Evolutionary conservation across 1,140 invertebrate genomes (phyloP).

Genomic region (Plodia interpunctella): DNA sequence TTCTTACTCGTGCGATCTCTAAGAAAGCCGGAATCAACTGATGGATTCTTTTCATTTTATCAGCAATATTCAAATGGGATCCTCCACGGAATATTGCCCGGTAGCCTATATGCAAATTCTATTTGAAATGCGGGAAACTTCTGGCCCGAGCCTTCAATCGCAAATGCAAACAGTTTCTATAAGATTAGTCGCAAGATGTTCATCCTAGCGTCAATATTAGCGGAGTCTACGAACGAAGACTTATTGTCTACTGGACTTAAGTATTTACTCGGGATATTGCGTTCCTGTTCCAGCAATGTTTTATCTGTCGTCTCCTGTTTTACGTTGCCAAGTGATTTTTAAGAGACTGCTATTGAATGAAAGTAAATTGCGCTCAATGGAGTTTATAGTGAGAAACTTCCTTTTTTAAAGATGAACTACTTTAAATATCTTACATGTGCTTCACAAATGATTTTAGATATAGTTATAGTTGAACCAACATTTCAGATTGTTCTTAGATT

Average conservation of each 20-base stretch:
- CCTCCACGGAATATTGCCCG: constrained; percentile 54
- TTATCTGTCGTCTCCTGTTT: constrained; percentile 12
- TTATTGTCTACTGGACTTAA: constrained; percentile 48
- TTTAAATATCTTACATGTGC: no score
- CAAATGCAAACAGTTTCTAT: constrained; percentile 63
- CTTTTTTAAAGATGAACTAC: no score
- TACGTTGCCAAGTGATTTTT: not conserved
- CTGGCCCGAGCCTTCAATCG: constrained; percentile 53
- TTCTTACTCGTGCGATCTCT: not conserved
- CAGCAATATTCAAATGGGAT: constrained; percentile 63
- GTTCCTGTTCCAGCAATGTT: constrained; percentile 23
- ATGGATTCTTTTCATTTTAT: constrained; percentile 45
- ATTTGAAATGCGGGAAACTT: constrained; percentile 63
- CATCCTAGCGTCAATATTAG: constrained; percentile 52
- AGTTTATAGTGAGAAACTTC: no score
- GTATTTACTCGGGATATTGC: constrained; percentile 49
- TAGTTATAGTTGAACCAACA: no score
- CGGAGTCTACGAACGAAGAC: constrained; percentile 23
- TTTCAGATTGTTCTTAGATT: no score
- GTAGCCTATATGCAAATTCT: constrained; percentile 64
- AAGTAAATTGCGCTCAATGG: no score
- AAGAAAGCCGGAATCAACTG: constrained; percentile 24
- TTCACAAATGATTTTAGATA: no score
- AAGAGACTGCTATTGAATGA: not conserved
- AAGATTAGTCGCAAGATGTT: constrained; percentile 59